These are phyloP conservation scores for Sula dactylatra DNA, from an alignment of 2,113 vertebrate genomes.

Conservation along the genomic window DNA sequence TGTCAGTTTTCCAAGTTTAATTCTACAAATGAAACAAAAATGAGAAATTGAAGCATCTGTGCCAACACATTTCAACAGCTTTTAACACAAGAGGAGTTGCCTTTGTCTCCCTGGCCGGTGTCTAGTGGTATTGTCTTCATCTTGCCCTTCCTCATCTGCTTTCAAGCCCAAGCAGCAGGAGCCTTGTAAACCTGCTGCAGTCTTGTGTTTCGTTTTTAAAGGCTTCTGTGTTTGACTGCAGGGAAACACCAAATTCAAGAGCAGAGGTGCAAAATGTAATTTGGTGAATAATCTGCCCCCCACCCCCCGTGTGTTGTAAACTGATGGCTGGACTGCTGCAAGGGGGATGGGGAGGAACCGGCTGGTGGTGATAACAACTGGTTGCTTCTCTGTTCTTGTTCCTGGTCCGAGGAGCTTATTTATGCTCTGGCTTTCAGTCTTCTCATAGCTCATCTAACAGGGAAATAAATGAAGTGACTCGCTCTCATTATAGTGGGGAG, in stretches of 20 bases:
- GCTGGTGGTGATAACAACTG: background rate
- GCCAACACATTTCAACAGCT: background rate
- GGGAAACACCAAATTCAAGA: background rate
- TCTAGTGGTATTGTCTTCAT: background rate
- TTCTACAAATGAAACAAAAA: background rate
- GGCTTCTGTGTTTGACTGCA: background rate
- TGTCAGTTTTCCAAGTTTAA: background rate
- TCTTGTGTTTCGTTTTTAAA: background rate
- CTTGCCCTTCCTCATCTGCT: background rate
- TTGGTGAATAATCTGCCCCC: background rate
- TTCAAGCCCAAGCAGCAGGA: background rate
- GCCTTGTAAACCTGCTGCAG: background rate
- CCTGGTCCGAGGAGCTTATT: background rate
- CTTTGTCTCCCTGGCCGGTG: background rate
- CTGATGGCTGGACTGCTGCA: background rate
- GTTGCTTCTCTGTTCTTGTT: background rate
- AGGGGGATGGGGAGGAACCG: background rate
- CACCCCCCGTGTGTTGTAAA: background rate
- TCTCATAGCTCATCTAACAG: background rate
- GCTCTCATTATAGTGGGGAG: background rate
- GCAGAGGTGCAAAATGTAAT: background rate
- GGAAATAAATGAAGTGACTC: constrained; percentile 16
- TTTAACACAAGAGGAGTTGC: background rate
- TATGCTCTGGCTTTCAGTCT: background rate
- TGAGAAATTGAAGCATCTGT: background rate